phyloP scores from a whole-genome alignment of 2,797 vertebrate genomes.

The Propithecus deckenii region DNA sequence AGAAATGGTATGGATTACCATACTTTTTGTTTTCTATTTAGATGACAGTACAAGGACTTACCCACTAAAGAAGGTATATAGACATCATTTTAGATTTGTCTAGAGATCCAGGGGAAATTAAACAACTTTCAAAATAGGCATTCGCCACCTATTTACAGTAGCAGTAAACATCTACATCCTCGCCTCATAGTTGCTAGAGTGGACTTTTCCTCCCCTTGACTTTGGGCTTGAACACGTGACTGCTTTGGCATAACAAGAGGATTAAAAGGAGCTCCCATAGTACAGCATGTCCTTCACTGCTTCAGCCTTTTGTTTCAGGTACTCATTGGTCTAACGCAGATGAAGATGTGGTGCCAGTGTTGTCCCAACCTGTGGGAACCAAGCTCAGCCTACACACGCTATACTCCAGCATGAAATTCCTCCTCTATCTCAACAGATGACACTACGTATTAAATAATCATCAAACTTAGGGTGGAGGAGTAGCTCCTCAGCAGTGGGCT shows the following conservation, averaged over 20 bases:
- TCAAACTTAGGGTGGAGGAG: neutral
- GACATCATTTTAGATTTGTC: neutral
- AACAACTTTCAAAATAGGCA: slow-evolving; percentile 1
- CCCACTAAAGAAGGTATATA: neutral
- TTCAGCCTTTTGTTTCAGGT: neutral
- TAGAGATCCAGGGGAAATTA: neutral
- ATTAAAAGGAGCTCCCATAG: neutral
- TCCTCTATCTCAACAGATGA: neutral
- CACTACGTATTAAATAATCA: neutral
- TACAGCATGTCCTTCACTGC: neutral
- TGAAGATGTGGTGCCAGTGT: neutral
- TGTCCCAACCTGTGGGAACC: neutral
- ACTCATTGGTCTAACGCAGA: neutral
- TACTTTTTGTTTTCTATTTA: neutral
- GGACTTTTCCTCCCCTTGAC: neutral
- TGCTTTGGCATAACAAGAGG: neutral
- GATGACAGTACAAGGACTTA: neutral
- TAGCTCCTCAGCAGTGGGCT: neutral
- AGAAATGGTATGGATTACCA: neutral
- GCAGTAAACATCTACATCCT: neutral
- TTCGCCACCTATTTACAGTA: neutral
- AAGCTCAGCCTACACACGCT: neutral
- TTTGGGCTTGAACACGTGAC: neutral
- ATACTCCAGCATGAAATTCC: neutral
- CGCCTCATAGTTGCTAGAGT: neutral